phyloP scores from a whole-genome alignment of 2,888 invertebrate species.

The Diarsia mendica region DNA sequence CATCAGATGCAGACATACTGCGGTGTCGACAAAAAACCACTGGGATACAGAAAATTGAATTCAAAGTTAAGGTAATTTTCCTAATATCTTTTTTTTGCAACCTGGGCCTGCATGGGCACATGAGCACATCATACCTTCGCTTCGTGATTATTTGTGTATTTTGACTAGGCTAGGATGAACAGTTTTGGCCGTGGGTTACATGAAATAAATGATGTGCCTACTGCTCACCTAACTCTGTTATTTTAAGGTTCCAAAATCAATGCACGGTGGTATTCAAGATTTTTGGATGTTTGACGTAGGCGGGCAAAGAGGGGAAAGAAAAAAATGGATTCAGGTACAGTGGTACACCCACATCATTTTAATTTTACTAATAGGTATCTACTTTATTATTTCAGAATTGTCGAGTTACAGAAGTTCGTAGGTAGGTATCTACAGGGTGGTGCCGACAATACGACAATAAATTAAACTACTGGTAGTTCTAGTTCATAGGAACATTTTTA shows the following conservation, averaged over 20 bases:
- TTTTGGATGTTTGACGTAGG: slow-evolving; percentile 97
- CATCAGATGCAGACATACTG: slow-evolving; percentile 94
- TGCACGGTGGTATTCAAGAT: slow-evolving; percentile 93
- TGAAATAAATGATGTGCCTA: not conserved
- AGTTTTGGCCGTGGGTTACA: too few relatives aligned
- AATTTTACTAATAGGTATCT: not conserved
- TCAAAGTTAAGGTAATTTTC: slow-evolving; percentile 91
- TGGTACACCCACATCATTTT: slow-evolving; percentile 71
- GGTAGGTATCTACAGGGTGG: too few relatives aligned
- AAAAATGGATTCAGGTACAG: slow-evolving; percentile 95
- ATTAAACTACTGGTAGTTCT: too few relatives aligned
- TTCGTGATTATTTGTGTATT: not conserved
- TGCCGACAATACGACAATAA: too few relatives aligned
- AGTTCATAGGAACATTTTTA: too few relatives aligned
- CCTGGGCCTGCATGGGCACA: too few relatives aligned
- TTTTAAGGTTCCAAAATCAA: slow-evolving; percentile 91
- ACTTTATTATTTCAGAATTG: not conserved
- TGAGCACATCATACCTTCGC: not conserved
- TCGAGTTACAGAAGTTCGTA: too few relatives aligned
- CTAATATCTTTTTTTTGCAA: too few relatives aligned
- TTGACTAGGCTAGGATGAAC: not conserved
- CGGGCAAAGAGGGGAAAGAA: slow-evolving; percentile 94
- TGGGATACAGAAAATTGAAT: slow-evolving; percentile 94
- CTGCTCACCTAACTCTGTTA: not conserved
- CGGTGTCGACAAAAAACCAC: slow-evolving; percentile 94